Conservation (phyloP, 2,888 invertebrate genomes). For the Chorisops tibialis region DNA sequence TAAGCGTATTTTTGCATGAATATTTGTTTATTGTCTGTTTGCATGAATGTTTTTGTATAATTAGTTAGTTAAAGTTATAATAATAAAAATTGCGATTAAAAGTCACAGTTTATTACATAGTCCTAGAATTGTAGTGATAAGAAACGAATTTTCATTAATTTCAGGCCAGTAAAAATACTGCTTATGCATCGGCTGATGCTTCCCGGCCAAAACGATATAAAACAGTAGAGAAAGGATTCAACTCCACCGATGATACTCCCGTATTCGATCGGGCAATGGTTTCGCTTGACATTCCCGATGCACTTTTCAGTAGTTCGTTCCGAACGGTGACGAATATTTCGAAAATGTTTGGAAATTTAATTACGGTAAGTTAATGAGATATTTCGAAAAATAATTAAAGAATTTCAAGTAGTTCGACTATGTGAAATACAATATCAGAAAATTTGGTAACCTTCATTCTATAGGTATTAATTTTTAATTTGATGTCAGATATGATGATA, state of each 20-base stretch:
- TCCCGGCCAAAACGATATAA: slow-evolving; percentile 11
- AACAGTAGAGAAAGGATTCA: background rate
- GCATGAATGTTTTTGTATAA: too few relatives aligned
- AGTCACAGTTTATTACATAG: too few relatives aligned
- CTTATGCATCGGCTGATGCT: slow-evolving; percentile 28
- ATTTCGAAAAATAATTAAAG: background rate
- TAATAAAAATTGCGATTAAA: too few relatives aligned
- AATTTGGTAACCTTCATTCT: slow-evolving; percentile 6
- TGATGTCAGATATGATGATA: too few relatives aligned
- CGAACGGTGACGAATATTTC: slow-evolving; percentile 59
- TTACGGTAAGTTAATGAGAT: slow-evolving; percentile 55
- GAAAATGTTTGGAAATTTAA: slow-evolving; percentile 57
- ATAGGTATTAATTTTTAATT: too few relatives aligned
- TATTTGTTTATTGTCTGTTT: too few relatives aligned
- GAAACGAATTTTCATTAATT: slow-evolving; percentile 10
- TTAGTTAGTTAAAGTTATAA: too few relatives aligned
- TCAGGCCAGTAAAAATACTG: slow-evolving; percentile 31
- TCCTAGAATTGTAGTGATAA: background rate
- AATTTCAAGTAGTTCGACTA: background rate
- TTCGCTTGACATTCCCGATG: slow-evolving; percentile 59
- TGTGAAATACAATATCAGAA: background rate
- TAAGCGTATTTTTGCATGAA: too few relatives aligned
- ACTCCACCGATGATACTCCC: slow-evolving; percentile 48
- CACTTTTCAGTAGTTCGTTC: slow-evolving; percentile 60
- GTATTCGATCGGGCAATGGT: slow-evolving; percentile 55